Conservation (phyloP, 2,113 vertebrate species). For the Pelecanoides urinatrix region DNA sequence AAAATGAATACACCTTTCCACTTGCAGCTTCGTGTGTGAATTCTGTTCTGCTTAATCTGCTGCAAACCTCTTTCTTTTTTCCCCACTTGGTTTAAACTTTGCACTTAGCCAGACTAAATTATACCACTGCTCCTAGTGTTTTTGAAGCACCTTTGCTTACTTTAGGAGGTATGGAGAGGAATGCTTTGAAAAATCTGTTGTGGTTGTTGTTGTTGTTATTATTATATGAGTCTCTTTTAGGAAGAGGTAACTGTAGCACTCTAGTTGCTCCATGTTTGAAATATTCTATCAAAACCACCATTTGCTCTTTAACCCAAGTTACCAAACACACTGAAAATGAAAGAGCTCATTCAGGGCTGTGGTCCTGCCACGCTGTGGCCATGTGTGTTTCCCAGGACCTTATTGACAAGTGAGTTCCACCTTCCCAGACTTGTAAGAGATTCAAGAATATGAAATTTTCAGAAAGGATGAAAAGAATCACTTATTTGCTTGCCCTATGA, state of each 20-base stretch:
- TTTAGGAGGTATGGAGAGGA: not conserved
- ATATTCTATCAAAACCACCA: constrained; percentile 23
- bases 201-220: not conserved
- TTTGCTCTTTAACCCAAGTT: constrained; percentile 27
- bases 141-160: not conserved
- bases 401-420: constrained; percentile 58
- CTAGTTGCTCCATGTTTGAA: constrained; percentile 15
- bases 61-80: not conserved
- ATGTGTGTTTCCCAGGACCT: constrained; percentile 54
- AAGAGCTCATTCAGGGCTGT: constrained; percentile 56
- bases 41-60: not conserved
- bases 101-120: not conserved
- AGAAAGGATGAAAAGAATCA: constrained; percentile 54
- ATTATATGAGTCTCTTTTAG: not conserved
- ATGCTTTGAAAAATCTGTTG: not conserved
- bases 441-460: constrained; percentile 63
- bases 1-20: not conserved
- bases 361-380: constrained; percentile 30
- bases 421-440: constrained; percentile 56
- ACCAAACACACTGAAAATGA: constrained; percentile 49
- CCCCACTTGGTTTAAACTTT: not conserved
- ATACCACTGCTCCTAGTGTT: not conserved
- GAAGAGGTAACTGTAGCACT: not conserved
- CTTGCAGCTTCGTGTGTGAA: not conserved
- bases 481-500: constrained; percentile 43